Conservation (phyloP, 2,113 vertebrate genomes). For the Oreochromis tanganicae region DNA sequence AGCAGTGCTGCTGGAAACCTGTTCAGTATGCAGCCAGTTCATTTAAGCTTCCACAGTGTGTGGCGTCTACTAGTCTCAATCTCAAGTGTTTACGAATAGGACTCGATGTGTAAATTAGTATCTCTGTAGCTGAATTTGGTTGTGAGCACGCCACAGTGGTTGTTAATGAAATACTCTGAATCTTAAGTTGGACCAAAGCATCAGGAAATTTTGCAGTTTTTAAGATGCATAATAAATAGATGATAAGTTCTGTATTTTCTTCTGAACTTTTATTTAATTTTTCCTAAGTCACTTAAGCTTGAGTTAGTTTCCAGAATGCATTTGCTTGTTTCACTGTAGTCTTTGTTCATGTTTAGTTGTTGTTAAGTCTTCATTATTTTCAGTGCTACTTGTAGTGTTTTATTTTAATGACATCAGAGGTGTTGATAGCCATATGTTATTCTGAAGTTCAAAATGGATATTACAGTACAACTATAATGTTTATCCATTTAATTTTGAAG, state of each 20-base stretch:
- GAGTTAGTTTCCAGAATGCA: neutral
- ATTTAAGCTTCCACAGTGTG: neutral
- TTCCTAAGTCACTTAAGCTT: neutral
- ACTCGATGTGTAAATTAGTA: neutral
- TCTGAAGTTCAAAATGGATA: neutral
- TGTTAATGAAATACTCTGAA: neutral
- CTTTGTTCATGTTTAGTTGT: neutral
- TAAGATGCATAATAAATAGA: neutral
- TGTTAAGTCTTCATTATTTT: neutral
- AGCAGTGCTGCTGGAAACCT: neutral
- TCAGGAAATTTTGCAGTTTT: neutral
- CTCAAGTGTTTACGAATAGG: neutral
- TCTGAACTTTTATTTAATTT: neutral
- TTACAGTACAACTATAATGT: neutral
- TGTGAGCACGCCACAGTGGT: neutral
- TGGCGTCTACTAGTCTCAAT: neutral
- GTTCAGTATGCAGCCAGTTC: neutral
- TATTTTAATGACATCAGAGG: neutral
- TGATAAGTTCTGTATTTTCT: neutral
- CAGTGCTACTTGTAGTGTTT: neutral
- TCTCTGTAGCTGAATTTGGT: neutral
- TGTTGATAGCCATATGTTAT: neutral
- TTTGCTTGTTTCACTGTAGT: neutral
- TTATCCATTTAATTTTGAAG: neutral
- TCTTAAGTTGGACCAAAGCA: neutral